A percentile compares a stretch with the other conserved stretches of the same genome.
These are phyloP conservation scores for Strigops habroptila DNA, from an alignment of 2,113 vertebrate species.

Conservation along the genomic window DNA sequence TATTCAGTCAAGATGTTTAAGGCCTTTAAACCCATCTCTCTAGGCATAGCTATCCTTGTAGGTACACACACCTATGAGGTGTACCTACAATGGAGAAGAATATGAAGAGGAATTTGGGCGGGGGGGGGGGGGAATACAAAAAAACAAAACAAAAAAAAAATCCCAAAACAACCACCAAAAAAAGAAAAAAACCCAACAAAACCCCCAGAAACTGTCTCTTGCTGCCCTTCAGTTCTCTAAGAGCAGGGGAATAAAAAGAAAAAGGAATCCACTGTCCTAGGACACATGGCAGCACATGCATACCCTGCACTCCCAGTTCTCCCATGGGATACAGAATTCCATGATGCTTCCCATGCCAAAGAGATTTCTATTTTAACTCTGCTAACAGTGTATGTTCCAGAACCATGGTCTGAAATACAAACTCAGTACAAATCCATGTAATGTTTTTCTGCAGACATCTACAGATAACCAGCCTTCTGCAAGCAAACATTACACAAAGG, in stretches of 20 bases:
- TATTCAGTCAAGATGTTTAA: neutral
- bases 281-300: neutral
- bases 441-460: neutral
- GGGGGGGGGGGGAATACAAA: neutral
- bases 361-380: slow-evolving; percentile 6
- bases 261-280: neutral
- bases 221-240: neutral
- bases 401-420: neutral
- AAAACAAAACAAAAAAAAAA: too few relatives aligned
- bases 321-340: slow-evolving; percentile 8
- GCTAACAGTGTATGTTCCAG: neutral
- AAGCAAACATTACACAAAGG: neutral
- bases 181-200: neutral
- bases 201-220: neutral
- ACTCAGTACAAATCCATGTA: neutral
- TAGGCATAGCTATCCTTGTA: neutral
- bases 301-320: neutral
- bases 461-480: neutral
- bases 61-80: neutral
- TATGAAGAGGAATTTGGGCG: neutral
- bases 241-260: neutral
- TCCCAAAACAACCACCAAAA: neutral
- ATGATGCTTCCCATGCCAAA: neutral
- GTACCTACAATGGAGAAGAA: neutral
- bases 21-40: neutral